phyloP scores from a whole-genome alignment of 2,797 vertebrate species.

The Schizopygopsis pylzovi region DNA sequence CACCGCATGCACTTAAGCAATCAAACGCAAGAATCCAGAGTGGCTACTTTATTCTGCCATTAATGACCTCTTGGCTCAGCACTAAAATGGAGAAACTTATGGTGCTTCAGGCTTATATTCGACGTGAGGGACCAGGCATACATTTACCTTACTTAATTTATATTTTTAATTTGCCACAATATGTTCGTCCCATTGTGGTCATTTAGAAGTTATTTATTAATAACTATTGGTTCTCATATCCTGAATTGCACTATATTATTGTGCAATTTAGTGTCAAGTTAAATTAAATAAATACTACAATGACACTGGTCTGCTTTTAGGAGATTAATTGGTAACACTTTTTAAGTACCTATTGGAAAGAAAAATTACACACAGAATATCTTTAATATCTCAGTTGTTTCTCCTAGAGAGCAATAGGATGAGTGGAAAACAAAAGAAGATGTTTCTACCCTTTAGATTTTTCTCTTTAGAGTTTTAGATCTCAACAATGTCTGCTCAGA shows the following conservation, averaged over 20 bases:
- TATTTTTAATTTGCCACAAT: slow-evolving; percentile 19
- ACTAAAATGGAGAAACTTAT: slow-evolving; percentile 31
- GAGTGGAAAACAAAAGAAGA: neutral
- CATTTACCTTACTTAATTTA: slow-evolving; percentile 20
- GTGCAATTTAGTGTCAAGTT: neutral
- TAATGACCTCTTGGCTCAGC: slow-evolving; percentile 39
- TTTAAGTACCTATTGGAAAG: neutral
- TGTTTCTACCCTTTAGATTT: neutral
- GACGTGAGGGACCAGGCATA: slow-evolving; percentile 5
- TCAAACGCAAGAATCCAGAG: slow-evolving; percentile 43
- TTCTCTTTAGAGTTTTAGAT: neutral
- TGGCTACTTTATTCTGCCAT: slow-evolving; percentile 34
- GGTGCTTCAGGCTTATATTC: slow-evolving; percentile 33
- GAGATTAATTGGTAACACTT: neutral
- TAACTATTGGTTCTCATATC: neutral
- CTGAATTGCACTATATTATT: slow-evolving; percentile 8
- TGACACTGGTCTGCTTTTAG: neutral
- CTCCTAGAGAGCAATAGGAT: neutral
- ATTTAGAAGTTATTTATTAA: slow-evolving; percentile 22
- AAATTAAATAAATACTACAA: slow-evolving; percentile 1
- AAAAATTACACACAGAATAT: neutral
- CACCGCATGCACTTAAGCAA: slow-evolving; percentile 36
- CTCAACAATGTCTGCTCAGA: neutral
- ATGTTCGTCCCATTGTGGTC: neutral
- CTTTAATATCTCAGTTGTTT: neutral